Conservation (phyloP, 2,888 invertebrate species). For the Platyscelio sp. region DNA sequence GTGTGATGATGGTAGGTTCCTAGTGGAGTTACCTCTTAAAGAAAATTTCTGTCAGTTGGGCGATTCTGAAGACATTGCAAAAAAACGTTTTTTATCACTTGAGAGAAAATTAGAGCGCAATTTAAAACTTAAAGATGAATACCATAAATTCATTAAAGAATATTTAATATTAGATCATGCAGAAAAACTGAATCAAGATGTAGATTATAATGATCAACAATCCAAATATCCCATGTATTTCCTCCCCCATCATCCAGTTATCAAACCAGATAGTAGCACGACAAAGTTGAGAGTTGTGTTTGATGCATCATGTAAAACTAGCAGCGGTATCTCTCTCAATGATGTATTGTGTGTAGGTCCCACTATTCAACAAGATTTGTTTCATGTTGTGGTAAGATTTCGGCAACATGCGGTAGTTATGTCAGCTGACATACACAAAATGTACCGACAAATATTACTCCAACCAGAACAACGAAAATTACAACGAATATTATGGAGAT, state of each 20-base stretch:
- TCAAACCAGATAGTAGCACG: constrained; percentile 66
- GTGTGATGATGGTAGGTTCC: constrained; percentile 23
- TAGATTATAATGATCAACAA: neutral
- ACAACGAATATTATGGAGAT: constrained; percentile 77
- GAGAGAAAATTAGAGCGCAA: constrained; percentile 1
- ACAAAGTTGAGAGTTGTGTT: constrained; percentile 77
- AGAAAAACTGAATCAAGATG: neutral
- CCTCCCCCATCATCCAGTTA: constrained; percentile 76
- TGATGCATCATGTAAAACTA: constrained; percentile 72
- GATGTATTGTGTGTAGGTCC: no score
- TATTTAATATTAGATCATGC: constrained; percentile 34
- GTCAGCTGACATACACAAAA: constrained; percentile 76
- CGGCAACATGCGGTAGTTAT: constrained; percentile 44
- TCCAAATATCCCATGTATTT: constrained; percentile 49
- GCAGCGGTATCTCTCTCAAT: no score
- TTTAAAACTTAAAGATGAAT: constrained; percentile 17
- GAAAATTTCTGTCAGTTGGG: constrained; percentile 40
- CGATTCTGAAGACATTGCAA: constrained; percentile 49
- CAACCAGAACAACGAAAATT: constrained; percentile 55
- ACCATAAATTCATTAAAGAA: constrained; percentile 51
- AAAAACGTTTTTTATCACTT: constrained; percentile 52
- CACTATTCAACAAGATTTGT: constrained; percentile 52
- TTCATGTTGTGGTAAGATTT: constrained; percentile 46
- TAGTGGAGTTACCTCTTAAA: constrained; percentile 51
- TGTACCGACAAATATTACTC: constrained; percentile 72